These are phyloP conservation scores for Zootoca vivipara DNA, from an alignment of 2,113 vertebrate genomes.

Conservation along the genomic window DNA sequence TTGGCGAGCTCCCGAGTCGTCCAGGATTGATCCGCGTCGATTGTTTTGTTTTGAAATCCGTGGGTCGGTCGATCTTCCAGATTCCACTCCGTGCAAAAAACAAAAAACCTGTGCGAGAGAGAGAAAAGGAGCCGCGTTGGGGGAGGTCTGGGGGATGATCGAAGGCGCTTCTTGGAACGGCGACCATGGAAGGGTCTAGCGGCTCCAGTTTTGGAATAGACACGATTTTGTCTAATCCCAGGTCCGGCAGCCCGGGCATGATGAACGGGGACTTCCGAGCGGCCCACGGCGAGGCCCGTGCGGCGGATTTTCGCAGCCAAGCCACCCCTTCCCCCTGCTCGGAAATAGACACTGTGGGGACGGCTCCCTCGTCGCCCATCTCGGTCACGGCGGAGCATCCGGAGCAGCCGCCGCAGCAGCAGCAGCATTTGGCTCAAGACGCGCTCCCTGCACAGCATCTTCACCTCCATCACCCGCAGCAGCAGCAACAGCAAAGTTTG, in stretches of 20 bases:
- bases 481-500: slow-evolving; percentile 74
- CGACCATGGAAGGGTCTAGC: slow-evolving; percentile 93
- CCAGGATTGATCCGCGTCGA: background rate
- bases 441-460: slow-evolving; percentile 83
- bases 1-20: too few relatives aligned
- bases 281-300: slow-evolving; percentile 83
- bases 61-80: background rate
- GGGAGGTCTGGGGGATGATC: slow-evolving; percentile 83
- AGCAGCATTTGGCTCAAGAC: slow-evolving; percentile 81
- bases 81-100: background rate
- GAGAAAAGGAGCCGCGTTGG: slow-evolving; percentile 6
- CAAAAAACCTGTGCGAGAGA: too few relatives aligned
- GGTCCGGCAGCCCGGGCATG: slow-evolving; percentile 85
- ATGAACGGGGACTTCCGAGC: slow-evolving; percentile 93
- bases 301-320: slow-evolving; percentile 90
- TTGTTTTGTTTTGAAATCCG: background rate
- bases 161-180: slow-evolving; percentile 77
- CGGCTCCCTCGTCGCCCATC: slow-evolving; percentile 92
- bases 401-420: slow-evolving; percentile 56
- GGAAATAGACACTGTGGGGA: slow-evolving; percentile 96
- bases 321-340: slow-evolving; percentile 91
- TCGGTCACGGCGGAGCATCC: slow-evolving; percentile 93
- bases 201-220: slow-evolving; percentile 98
- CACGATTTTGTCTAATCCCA: slow-evolving; percentile 91
- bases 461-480: slow-evolving; percentile 79